A percentile compares a stretch with the other conserved stretches of the same genome.
Conservation (phyloP, 2,113 vertebrate genomes). For the Tragelaphus scriptus region DNA sequence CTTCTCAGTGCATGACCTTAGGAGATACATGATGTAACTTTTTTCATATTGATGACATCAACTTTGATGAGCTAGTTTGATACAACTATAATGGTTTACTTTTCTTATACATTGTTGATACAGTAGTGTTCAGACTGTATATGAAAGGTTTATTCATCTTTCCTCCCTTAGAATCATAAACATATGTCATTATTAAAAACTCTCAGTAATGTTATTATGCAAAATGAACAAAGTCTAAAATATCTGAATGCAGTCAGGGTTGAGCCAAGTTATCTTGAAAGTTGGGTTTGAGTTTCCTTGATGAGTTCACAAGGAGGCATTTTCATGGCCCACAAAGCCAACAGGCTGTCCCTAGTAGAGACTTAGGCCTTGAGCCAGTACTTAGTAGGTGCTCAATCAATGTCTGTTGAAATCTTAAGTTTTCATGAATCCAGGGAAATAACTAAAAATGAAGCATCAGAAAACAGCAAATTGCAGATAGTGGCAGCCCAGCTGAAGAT, state of each 20-base stretch:
- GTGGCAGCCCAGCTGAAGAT: not conserved
- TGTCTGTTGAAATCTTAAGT: not conserved
- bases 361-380: too few relatives aligned
- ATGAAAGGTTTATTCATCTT: not conserved
- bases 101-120: not conserved
- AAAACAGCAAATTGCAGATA: not conserved
- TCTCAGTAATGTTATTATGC: not conserved
- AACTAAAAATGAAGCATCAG: not conserved
- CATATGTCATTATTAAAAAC: not conserved
- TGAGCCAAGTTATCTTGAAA: not conserved
- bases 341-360: not conserved
- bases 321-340: not conserved
- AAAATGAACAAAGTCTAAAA: not conserved
- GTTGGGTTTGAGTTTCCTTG: not conserved
- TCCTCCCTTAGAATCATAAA: not conserved
- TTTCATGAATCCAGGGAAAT: not conserved
- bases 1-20: not conserved
- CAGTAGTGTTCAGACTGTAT: not conserved
- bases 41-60: not conserved
- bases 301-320: fast-evolving
- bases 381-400: too few relatives aligned
- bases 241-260: not conserved
- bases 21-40: not conserved
- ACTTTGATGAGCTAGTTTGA: not conserved
- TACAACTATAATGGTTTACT: not conserved